A percentile compares a stretch with the other conserved stretches of the same genome.
These are phyloP conservation scores for Ashinkailepas kermadecensis DNA, from an alignment of 2,888 invertebrate genomes.

Conservation along the genomic window DNA sequence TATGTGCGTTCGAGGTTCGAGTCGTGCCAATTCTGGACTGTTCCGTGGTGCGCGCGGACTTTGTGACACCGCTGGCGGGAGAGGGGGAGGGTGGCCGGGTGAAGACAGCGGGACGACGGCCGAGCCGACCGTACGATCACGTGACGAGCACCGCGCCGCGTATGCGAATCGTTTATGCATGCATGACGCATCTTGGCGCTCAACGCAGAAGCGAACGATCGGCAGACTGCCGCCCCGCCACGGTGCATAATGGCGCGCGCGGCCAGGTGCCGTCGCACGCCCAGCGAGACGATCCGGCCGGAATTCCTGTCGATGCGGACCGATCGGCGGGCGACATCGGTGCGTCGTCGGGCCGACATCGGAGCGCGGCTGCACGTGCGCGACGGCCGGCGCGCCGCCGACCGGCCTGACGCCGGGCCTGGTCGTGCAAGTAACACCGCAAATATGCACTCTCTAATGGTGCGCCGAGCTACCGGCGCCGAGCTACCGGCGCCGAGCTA, in stretches of 20 bases:
- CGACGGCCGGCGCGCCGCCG: not conserved
- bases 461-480: not conserved
- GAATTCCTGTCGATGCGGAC: not conserved
- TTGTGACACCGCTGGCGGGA: no score
- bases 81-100: not conserved
- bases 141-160: no score
- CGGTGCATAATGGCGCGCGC: not conserved
- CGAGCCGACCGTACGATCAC: not conserved
- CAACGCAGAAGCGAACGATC: not conserved
- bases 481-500: not conserved
- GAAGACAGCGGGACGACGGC: not conserved
- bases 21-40: not conserved
- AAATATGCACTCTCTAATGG: slow-evolving; percentile 8
- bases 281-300: not conserved
- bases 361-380: no score
- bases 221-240: not conserved
- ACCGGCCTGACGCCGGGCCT: not conserved
- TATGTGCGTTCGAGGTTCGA: not conserved
- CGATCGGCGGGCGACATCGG: no score
- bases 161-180: not conserved
- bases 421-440: not conserved
- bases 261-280: no score
- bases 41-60: not conserved
- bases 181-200: not conserved
- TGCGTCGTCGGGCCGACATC: no score